These are phyloP conservation scores for Epiblema foenella DNA, from an alignment of 2,888 invertebrate species.

Conservation along the genomic window DNA sequence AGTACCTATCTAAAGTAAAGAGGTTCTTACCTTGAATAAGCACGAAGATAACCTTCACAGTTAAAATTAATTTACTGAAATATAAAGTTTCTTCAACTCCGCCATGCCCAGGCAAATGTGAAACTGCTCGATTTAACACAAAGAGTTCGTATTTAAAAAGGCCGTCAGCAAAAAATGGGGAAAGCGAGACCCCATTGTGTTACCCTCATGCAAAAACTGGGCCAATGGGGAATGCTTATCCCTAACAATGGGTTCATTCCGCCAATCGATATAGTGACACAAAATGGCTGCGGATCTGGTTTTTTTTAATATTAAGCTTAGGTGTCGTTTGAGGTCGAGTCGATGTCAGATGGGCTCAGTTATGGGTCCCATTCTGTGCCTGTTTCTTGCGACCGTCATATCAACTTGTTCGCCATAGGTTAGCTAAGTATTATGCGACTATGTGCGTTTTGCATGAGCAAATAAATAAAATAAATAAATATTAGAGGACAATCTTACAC, in stretches of 20 bases:
- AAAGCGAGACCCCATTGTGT: constrained; percentile 72
- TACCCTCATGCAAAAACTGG: constrained; percentile 79
- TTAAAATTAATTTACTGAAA: constrained; percentile 36
- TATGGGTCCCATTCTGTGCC: background rate
- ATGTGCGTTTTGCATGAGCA: background rate
- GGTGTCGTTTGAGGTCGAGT: background rate
- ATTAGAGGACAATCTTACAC: too few species aligned
- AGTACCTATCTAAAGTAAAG: constrained; percentile 4
- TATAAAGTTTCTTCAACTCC: constrained; percentile 20
- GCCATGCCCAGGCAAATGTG: constrained; percentile 15
- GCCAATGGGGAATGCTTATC: constrained; percentile 77
- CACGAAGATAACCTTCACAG: background rate
- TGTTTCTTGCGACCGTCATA: background rate
- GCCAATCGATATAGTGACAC: constrained; percentile 79
- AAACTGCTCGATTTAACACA: constrained; percentile 58
- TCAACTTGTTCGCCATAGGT: background rate
- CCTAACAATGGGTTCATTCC: constrained; percentile 78
- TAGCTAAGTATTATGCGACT: background rate
- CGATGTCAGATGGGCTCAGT: background rate
- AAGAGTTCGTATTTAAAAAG: constrained; percentile 71
- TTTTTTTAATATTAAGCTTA: constrained; percentile 30
- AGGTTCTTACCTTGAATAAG: constrained; percentile 19
- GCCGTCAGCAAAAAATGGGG: constrained; percentile 71
- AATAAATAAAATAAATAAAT: background rate
- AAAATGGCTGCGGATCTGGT: constrained; percentile 72